These are phyloP conservation scores for Neodon shergylaensis DNA, from an alignment of 2,113 vertebrate genomes.

Conservation along the genomic window DNA sequence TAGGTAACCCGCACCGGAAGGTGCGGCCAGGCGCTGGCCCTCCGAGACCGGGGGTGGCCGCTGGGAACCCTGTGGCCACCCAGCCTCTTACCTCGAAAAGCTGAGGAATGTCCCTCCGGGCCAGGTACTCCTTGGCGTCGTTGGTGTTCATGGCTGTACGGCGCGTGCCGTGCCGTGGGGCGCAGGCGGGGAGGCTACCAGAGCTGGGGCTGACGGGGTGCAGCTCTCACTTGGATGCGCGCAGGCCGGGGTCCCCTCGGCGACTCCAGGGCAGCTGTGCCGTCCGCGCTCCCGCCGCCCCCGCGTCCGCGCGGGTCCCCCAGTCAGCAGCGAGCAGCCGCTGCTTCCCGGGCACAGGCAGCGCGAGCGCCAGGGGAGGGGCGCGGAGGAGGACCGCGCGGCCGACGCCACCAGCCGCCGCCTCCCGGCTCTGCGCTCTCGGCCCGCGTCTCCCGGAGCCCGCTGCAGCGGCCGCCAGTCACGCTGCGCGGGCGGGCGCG, in stretches of 20 bases:
- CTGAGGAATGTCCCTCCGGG: conserved; percentile 95
- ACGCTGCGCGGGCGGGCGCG: conserved; percentile 52
- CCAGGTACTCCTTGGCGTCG: conserved; percentile 96
- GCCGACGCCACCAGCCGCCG: conserved; percentile 42
- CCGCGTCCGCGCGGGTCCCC: background rate
- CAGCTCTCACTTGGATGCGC: background rate
- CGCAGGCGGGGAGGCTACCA: conserved; percentile 13
- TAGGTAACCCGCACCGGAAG: background rate
- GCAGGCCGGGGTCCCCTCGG: background rate
- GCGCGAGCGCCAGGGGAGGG: background rate
- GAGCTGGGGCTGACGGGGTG: background rate
- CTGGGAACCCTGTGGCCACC: background rate
- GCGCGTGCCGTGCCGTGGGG: conserved; percentile 41
- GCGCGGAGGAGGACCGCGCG: conserved; percentile 21
- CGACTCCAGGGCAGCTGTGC: background rate
- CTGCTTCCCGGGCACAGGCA: conserved; percentile 1
- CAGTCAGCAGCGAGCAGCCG: conserved; percentile 14
- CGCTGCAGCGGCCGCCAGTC: conserved; percentile 55
- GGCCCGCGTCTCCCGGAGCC: background rate
- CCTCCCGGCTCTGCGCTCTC: background rate
- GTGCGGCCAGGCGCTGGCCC: background rate
- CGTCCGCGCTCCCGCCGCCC: conserved; percentile 15
- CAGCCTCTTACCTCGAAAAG: conserved; percentile 94
- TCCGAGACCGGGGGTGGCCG: background rate
- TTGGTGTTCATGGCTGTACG: conserved; percentile 91